Conservation (phyloP, 2,797 vertebrate genomes). For the Sebastes flavidus region DNA sequence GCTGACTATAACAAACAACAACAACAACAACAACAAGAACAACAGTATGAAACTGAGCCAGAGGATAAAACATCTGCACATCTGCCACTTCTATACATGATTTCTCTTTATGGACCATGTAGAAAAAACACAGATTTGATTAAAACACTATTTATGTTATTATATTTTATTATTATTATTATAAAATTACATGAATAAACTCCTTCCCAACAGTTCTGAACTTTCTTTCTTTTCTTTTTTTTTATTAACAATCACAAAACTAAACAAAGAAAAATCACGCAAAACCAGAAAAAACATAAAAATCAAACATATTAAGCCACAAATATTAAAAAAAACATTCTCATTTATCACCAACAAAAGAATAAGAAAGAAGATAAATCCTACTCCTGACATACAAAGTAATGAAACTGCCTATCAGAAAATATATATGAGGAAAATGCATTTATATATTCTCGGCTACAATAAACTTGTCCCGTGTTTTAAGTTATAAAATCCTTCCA, state of each 20-base stretch:
- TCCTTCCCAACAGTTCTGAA: background rate
- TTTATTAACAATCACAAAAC: no score
- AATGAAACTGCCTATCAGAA: no score
- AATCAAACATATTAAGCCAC: no score
- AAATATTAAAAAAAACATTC: no score
- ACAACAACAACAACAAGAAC: background rate
- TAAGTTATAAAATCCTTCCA: background rate
- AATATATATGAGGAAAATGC: no score
- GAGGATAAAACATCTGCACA: background rate
- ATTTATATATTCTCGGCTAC: background rate
- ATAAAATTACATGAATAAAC: background rate
- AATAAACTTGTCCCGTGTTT: background rate
- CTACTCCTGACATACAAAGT: no score
- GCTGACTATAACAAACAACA: background rate
- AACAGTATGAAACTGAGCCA: background rate
- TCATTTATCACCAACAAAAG: no score
- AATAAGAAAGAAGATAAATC: no score
- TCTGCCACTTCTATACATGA: background rate
- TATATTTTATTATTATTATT: no score
- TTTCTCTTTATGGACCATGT: background rate
- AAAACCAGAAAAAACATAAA: no score
- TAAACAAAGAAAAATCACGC: no score
- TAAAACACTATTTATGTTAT: background rate
- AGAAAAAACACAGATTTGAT: background rate
- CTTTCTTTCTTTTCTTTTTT: no score